A percentile compares a stretch with the other conserved stretches of the same genome.
These are phyloP conservation scores for Drosophila tani DNA, from an alignment of 1,140 invertebrate species.

Conservation along the genomic window DNA sequence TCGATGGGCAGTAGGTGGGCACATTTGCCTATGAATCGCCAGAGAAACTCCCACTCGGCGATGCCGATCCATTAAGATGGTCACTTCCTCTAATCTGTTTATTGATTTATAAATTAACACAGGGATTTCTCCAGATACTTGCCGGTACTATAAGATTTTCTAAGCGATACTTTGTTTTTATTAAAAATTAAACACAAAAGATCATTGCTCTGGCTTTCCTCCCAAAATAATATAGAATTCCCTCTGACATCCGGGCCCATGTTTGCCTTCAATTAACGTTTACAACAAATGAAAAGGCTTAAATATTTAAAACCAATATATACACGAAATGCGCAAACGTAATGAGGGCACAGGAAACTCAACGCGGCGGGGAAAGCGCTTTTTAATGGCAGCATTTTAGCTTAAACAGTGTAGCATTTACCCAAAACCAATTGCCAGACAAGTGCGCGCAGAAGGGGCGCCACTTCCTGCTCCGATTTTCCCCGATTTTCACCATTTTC, in stretches of 20 bases:
- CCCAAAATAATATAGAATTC: conserved; percentile 26
- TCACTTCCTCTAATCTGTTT: conserved; percentile 20
- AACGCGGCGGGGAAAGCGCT: conserved; percentile 33
- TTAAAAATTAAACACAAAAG: neutral
- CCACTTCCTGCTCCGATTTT: conserved; percentile 20
- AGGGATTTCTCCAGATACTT: too few relatives aligned
- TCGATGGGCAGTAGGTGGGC: conserved; percentile 65
- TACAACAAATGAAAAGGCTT: conserved; percentile 64
- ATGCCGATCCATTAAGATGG: conserved; percentile 4
- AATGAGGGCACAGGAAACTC: conserved; percentile 51
- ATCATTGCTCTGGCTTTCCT: neutral
- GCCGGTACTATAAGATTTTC: too few relatives aligned
- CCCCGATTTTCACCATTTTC: conserved; percentile 17
- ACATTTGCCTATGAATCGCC: conserved; percentile 26
- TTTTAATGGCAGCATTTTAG: conserved; percentile 79
- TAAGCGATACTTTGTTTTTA: neutral
- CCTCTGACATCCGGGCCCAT: conserved; percentile 6
- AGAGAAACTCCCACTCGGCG: conserved; percentile 27
- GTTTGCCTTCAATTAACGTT: conserved; percentile 70
- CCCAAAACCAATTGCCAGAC: conserved; percentile 65
- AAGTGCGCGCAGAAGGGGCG: conserved; percentile 15
- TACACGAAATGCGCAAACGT: conserved; percentile 64
- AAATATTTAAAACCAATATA: conserved; percentile 78
- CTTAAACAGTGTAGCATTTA: conserved; percentile 72
- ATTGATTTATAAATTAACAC: conserved; percentile 4